Evolutionary conservation across 2,888 invertebrate species (phyloP), one percentile per base, ranked within the genome.

Genomic region (Aproaerema taeniolella): DNA sequence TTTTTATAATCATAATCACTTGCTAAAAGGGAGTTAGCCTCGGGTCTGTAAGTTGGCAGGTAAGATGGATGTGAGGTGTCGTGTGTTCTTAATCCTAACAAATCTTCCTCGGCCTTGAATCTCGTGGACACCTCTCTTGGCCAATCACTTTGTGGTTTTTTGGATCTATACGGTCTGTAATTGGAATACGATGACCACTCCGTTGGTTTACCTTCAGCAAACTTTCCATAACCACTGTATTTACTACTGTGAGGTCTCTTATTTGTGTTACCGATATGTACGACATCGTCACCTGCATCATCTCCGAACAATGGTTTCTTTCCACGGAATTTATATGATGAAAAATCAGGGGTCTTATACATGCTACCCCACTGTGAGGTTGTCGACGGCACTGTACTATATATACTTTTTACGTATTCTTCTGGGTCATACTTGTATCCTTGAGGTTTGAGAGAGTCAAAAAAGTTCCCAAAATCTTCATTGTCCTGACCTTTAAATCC

Each of bases 71-170:
- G 78, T 10, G 75, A 71, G 1, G 81, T 75, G 39, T 86, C 83
- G 85, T 85, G 81, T 36, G 74, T 86, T 58, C 85, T 67, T 5
- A 86, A 61, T 12, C 71, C 85, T 37, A 86, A 49, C 39, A 86
- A 67, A 61, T 85, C 85, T 55, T 86, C 86, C 58, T 86, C 86
- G 1, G 78, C 73, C 53, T 83, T 82, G 45, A 72, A 86, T 52
- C 75, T 66, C 12, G 61, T 74, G 13, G 61, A 48, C 31, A 58
- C 53, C 45, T 82, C 76, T 52, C 69, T 73, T 20, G 55, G 61
- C 80, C 80, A 81, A 40, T 79, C 78, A 40, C 52, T 69, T 17
- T 42, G 55, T 47, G 63, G 65, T 51, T 58, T 69, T 31, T 49
- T 70, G 10, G 51, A 42, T 55, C 71, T 74, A 33, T 67, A 53